Evolutionary conservation across 2,113 vertebrate genomes (phyloP).

Genomic region (Solenodon paradoxus): DNA sequence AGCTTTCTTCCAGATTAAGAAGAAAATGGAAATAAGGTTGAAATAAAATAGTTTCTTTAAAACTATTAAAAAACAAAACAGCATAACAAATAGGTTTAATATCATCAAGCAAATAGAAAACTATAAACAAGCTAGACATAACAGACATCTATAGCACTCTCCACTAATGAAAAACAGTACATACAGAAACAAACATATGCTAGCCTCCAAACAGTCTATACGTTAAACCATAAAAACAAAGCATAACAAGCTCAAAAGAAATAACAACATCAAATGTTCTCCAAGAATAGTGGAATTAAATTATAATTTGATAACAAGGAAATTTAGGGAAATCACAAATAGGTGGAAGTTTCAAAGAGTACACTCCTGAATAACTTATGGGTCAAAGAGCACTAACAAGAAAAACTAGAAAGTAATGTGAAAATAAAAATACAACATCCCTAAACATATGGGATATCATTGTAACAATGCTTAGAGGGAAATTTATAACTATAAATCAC

Average conservation of each 20-base stretch:
- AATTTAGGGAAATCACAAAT: neutral
- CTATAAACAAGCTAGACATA: neutral
- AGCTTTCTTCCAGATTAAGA: no score
- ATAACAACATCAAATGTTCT: neutral
- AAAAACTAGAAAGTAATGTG: neutral
- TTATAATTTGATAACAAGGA: constrained; percentile 30
- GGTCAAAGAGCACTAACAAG: neutral
- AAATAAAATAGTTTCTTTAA: no score
- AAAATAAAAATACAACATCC: neutral
- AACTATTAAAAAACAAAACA: no score
- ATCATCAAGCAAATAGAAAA: constrained; percentile 15
- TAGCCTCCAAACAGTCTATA: neutral
- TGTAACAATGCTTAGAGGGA: neutral
- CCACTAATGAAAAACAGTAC: neutral
- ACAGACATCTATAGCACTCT: neutral
- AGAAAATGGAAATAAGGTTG: no score
- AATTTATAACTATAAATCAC: neutral
- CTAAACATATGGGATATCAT: neutral
- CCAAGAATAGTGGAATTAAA: neutral
- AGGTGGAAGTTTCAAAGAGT: neutral
- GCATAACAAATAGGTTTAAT: neutral
- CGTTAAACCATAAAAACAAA: neutral
- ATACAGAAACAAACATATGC: neutral
- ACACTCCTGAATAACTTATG: neutral
- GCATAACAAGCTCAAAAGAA: neutral